phyloP scores from a whole-genome alignment of 2,113 vertebrate genomes.

The Callorhinus ursinus region DNA sequence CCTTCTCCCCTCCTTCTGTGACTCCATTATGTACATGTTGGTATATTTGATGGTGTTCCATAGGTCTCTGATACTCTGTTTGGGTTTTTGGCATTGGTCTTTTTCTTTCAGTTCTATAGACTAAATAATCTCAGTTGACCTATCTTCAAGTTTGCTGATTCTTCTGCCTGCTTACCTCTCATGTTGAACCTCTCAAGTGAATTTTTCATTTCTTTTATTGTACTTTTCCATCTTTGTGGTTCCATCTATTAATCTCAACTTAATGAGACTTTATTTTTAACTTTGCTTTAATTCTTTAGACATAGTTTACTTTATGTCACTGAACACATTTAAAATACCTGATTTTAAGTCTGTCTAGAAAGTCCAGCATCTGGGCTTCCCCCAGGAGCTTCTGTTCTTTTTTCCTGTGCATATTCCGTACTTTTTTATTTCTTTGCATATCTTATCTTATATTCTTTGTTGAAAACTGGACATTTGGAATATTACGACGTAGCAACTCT shows the following conservation, averaged over 20 bases:
- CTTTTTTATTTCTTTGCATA: not conserved
- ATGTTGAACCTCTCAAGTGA: not conserved
- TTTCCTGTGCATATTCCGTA: not conserved
- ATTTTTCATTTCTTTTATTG: not conserved
- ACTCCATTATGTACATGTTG: not conserved
- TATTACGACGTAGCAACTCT: not conserved
- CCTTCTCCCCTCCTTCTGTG: not conserved
- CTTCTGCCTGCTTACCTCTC: not conserved
- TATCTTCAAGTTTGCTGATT: not conserved
- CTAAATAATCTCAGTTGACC: not conserved
- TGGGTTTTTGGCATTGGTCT: not conserved
- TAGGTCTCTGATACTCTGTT: not conserved
- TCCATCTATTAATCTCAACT: not conserved
- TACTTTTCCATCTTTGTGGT: not conserved
- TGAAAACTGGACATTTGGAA: not conserved
- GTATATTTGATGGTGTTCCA: not conserved
- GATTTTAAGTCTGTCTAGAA: not conserved
- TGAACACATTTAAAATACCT: not conserved
- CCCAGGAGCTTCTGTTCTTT: not conserved
- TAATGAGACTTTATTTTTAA: not conserved
- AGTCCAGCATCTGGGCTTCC: not conserved
- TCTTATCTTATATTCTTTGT: not conserved
- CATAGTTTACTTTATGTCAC: not conserved
- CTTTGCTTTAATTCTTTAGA: slow-evolving; percentile 34
- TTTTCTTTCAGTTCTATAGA: not conserved